These are phyloP conservation scores for Istiophorus platypterus DNA, from an alignment of 2,113 vertebrate genomes.

Conservation along the genomic window DNA sequence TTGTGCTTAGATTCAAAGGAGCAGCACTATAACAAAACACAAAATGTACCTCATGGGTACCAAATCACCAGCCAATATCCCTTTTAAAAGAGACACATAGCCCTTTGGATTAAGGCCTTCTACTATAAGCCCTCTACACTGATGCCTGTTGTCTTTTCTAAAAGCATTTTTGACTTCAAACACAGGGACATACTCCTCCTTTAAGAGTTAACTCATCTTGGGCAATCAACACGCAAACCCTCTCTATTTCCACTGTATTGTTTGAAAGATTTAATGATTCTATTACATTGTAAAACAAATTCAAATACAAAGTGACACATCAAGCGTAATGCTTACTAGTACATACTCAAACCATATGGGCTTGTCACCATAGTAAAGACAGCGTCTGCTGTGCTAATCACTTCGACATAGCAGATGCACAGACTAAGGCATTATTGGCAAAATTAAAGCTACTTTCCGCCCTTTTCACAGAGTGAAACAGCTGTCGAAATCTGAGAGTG, in stretches of 20 bases:
- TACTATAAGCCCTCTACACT: not conserved
- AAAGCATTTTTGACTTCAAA: not conserved
- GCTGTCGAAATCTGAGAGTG: slow-evolving; percentile 61
- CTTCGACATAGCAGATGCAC: slow-evolving; percentile 73
- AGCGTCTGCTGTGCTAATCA: slow-evolving; percentile 70
- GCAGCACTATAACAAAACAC: not conserved
- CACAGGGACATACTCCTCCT: not conserved
- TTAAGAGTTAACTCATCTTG: not conserved
- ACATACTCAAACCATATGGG: slow-evolving; percentile 73
- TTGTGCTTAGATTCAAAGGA: slow-evolving; percentile 9
- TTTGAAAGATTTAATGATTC: slow-evolving; percentile 35
- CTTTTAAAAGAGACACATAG: slow-evolving; percentile 2
- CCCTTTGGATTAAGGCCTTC: not conserved
- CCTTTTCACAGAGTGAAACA: slow-evolving; percentile 66
- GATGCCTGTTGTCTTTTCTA: slow-evolving; percentile 4
- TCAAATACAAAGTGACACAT: slow-evolving; percentile 64
- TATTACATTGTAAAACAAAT: slow-evolving; percentile 52
- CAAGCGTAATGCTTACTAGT: slow-evolving; percentile 59
- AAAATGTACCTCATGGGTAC: slow-evolving; percentile 18
- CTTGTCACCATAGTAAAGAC: slow-evolving; percentile 68
- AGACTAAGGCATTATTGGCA: slow-evolving; percentile 68
- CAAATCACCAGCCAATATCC: not conserved
- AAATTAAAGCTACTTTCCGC: slow-evolving; percentile 61
- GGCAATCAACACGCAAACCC: not conserved
- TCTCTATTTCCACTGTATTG: not conserved